These are phyloP conservation scores for Cenopis cana DNA, from an alignment of 2,888 invertebrate species.

Conservation along the genomic window DNA sequence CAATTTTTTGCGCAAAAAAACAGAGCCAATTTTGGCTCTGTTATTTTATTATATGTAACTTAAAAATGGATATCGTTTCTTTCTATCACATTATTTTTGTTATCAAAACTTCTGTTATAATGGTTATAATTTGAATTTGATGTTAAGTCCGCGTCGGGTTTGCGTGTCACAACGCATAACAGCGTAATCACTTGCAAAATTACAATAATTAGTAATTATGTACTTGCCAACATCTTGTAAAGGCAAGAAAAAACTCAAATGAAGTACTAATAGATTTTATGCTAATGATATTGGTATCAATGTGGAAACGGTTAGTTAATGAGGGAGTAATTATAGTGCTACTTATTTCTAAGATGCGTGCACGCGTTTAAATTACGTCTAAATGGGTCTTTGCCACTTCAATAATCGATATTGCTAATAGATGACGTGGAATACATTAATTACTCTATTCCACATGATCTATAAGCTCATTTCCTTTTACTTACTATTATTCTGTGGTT, in stretches of 20 bases:
- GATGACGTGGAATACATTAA: too few species aligned
- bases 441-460: too few species aligned
- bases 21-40: too few species aligned
- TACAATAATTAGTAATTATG: constrained; percentile 8
- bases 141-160: background rate
- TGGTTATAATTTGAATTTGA: background rate
- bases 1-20: too few species aligned
- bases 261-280: constrained; percentile 1
- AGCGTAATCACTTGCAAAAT: background rate
- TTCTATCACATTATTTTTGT: too few species aligned
- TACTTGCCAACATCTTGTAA: background rate
- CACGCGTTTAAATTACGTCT: background rate
- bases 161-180: background rate
- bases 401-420: too few species aligned
- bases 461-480: too few species aligned
- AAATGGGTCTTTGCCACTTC: background rate
- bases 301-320: constrained; percentile 5
- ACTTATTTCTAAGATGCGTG: background rate
- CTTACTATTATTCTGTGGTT: too few species aligned
- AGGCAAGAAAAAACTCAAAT: constrained; percentile 2
- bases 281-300: background rate
- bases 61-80: too few species aligned
- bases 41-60: too few species aligned
- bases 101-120: too few species aligned
- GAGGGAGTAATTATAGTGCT: constrained; percentile 5